Evolutionary conservation across 2,888 invertebrate species (phyloP).

Genomic region (Watsonalla binaria): DNA sequence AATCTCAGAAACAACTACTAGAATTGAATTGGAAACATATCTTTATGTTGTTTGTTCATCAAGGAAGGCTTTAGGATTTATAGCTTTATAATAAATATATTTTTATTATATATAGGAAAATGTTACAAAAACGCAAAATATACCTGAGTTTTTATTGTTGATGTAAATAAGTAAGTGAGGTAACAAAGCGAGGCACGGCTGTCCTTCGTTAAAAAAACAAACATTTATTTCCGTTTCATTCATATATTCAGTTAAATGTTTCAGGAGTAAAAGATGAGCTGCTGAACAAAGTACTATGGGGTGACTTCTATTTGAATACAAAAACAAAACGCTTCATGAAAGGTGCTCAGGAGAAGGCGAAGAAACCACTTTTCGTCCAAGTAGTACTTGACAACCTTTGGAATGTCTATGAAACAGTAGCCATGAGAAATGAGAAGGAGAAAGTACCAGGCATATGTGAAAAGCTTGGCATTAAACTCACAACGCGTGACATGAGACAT

Average conservation of each 20-base stretch:
- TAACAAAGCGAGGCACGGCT: too few relatives aligned
- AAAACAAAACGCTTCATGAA: conserved; percentile 90
- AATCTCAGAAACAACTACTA: too few relatives aligned
- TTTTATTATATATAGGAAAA: too few relatives aligned
- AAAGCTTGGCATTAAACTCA: conserved; percentile 86
- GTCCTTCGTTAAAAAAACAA: background rate
- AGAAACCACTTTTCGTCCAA: conserved; percentile 95
- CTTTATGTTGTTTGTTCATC: too few relatives aligned
- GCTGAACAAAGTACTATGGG: conserved; percentile 92
- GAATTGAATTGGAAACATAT: too few relatives aligned
- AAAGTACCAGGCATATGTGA: conserved; percentile 84
- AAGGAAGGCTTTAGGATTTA: background rate
- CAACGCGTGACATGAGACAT: conserved; percentile 86
- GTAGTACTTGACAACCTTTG: conserved; percentile 94
- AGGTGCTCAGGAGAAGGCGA: conserved; percentile 95
- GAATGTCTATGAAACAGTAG: conserved; percentile 91
- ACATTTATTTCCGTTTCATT: background rate
- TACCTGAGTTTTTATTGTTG: too few relatives aligned
- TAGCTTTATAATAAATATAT: too few relatives aligned
- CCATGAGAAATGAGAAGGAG: conserved; percentile 85
- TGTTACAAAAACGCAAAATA: too few relatives aligned
- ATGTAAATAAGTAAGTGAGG: too few relatives aligned
- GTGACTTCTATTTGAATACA: conserved; percentile 92
- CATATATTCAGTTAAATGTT: conserved; percentile 8
- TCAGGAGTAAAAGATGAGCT: conserved; percentile 84